phyloP scores from a whole-genome alignment of 1,140 invertebrate species.

The Druon quercuslanigerum region DNA sequence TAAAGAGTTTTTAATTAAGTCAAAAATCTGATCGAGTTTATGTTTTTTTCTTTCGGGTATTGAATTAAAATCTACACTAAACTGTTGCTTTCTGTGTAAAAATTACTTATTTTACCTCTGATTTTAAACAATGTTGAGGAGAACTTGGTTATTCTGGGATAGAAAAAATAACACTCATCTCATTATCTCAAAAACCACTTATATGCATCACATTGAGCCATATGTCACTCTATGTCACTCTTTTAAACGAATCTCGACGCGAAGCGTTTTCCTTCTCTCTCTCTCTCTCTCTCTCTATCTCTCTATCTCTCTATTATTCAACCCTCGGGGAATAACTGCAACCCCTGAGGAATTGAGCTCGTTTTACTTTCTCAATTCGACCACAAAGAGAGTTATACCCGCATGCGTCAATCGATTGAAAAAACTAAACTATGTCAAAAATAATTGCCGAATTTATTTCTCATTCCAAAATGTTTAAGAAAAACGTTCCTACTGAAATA shows the following conservation, averaged over 20 bases:
- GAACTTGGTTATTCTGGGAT: background rate
- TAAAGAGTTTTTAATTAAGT: too few relatives aligned
- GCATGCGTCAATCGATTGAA: constrained; percentile 28
- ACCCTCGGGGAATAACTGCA: constrained; percentile 4
- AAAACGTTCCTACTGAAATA: too few relatives aligned
- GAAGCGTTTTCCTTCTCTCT: constrained; percentile 1
- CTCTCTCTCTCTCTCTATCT: background rate
- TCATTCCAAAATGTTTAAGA: too few relatives aligned
- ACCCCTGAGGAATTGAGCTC: background rate
- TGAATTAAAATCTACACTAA: too few relatives aligned
- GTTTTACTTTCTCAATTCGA: background rate
- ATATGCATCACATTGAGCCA: constrained; percentile 1
- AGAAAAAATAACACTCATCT: background rate
- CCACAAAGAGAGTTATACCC: background rate
- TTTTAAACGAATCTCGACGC: background rate
- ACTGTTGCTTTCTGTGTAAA: too few relatives aligned
- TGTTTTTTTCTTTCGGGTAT: too few relatives aligned
- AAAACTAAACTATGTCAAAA: background rate
- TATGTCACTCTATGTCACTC: constrained; percentile 7
- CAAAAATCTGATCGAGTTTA: too few relatives aligned
- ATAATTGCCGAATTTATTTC: too few relatives aligned
- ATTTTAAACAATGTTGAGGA: background rate
- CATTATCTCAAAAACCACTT: background rate
- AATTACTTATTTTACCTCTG: too few relatives aligned
- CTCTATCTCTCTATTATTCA: background rate